Evolutionary conservation across 2,888 invertebrate species (phyloP).

Genomic region (Lasioglossum oenotherae): DNA sequence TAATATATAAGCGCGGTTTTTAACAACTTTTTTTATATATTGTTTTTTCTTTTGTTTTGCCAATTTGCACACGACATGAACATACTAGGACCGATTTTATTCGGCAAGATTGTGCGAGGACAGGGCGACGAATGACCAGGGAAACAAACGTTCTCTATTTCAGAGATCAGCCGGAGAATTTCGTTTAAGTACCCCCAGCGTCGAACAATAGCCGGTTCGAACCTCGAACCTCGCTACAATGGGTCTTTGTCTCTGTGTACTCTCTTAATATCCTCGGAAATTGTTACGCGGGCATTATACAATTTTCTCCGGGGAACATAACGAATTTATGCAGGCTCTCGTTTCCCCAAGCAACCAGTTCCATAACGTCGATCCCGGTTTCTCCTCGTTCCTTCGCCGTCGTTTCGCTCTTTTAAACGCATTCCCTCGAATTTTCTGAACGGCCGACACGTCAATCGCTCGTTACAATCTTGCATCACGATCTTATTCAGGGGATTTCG

Average conservation of each 20-base stretch:
- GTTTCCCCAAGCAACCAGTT: background rate
- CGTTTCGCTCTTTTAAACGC: slow-evolving; percentile 27
- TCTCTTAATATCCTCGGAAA: slow-evolving; percentile 18
- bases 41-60: background rate
- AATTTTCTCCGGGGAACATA: background rate
- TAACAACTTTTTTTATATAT: too few species aligned
- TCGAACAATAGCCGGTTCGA: slow-evolving; percentile 38
- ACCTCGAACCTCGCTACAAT: background rate
- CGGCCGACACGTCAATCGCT: slow-evolving; percentile 34
- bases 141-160: background rate
- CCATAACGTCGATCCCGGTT: slow-evolving; percentile 27
- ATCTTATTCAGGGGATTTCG: background rate
- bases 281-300: slow-evolving; percentile 22
- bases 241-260: slow-evolving; percentile 18
- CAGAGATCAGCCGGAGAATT: background rate
- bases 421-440: slow-evolving; percentile 49
- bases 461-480: slow-evolving; percentile 12
- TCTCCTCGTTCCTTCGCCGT: slow-evolving; percentile 43
- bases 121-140: background rate
- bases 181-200: slow-evolving; percentile 1
- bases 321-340: slow-evolving; percentile 4
- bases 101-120: background rate
- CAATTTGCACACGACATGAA: background rate
- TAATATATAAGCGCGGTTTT: too few species aligned
- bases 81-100: background rate